A percentile compares a stretch with the other conserved stretches of the same genome.
phyloP scores from a whole-genome alignment of 2,797 vertebrate species.

The Periparus ater region DNA sequence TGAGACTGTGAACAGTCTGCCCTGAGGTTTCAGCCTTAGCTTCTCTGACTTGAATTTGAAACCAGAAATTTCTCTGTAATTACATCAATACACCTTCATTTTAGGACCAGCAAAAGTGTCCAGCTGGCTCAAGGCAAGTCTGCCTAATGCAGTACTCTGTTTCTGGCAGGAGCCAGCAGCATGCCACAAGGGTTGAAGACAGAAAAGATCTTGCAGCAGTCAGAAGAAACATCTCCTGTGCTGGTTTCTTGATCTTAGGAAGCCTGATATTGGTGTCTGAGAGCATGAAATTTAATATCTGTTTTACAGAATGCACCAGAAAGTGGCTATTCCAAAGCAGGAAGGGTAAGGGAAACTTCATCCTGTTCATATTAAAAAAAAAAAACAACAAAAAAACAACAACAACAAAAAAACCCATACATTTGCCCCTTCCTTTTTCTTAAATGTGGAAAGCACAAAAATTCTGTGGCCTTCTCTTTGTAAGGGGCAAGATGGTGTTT shows the following conservation, averaged over 20 bases:
- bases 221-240: not conserved
- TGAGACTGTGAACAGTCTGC: not conserved
- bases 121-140: not conserved
- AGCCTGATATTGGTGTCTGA: not conserved
- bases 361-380: not conserved
- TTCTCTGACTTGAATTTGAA: not conserved
- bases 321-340: not conserved
- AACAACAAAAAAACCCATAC: not conserved
- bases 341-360: not conserved
- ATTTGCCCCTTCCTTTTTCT: not conserved
- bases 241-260: not conserved
- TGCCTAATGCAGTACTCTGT: not conserved
- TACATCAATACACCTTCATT: not conserved
- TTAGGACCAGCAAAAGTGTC: not conserved
- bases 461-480: not conserved
- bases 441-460: not conserved
- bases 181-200: accelerated
- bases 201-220: not conserved
- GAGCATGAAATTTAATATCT: not conserved
- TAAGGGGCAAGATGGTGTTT: not conserved
- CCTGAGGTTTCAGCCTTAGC: not conserved
- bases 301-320: not conserved
- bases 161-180: not conserved
- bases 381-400: no score
- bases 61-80: not conserved